Conservation (phyloP, 1,140 invertebrate genomes). For the Euura lappo region DNA sequence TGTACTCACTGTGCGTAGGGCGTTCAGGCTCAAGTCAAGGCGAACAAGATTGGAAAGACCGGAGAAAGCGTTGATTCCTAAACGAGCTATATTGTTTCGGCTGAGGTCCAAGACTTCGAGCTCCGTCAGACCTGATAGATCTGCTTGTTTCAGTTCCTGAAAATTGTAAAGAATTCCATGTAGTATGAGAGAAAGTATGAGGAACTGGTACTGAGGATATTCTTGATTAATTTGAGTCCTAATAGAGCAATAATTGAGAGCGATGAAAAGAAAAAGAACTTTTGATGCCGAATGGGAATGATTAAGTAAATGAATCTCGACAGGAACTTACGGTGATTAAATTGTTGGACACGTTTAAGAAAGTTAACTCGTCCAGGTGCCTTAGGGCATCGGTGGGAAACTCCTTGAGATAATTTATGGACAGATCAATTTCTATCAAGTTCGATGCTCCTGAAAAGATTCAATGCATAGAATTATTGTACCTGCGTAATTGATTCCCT, state of each 20-base stretch:
- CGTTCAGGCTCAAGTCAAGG: slow-evolving; percentile 85
- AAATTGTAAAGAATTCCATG: slow-evolving; percentile 33
- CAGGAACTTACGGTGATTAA: slow-evolving; percentile 72
- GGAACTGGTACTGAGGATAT: neutral
- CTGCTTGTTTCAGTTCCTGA: slow-evolving; percentile 72
- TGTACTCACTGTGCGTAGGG: slow-evolving; percentile 77
- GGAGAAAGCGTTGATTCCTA: slow-evolving; percentile 80
- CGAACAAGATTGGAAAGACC: slow-evolving; percentile 72
- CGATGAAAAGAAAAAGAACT: no score
- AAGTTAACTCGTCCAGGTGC: slow-evolving; percentile 69
- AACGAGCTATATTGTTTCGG: slow-evolving; percentile 81
- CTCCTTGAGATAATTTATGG: slow-evolving; percentile 82
- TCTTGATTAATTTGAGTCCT: neutral
- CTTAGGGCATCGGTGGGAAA: slow-evolving; percentile 81
- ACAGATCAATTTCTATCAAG: slow-evolving; percentile 79
- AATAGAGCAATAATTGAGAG: slow-evolving; percentile 10
- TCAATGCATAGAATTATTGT: no score
- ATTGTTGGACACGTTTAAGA: slow-evolving; percentile 83
- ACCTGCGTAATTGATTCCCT: no score
- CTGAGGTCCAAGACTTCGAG: slow-evolving; percentile 83
- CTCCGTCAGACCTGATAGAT: slow-evolving; percentile 68
- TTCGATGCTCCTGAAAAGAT: slow-evolving; percentile 66
- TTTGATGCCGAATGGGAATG: no score
- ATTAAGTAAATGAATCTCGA: neutral
- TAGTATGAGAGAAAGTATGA: neutral